A percentile compares a stretch with the other conserved stretches of the same genome.
Conservation (phyloP, 2,113 vertebrate species). For the Furnarius figulus region DNA sequence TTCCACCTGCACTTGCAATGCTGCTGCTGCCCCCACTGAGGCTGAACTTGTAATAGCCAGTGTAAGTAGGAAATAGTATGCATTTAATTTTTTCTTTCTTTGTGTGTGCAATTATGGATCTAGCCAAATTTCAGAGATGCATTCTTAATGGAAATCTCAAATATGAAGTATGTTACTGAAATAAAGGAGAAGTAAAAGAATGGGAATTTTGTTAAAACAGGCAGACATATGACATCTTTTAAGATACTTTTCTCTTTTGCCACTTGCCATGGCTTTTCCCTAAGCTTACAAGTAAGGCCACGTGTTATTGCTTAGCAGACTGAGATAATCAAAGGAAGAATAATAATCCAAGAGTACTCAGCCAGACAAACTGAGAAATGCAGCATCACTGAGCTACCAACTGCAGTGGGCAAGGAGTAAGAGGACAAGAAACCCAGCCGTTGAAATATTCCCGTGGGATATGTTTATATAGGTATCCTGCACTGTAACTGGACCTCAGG, state of each 20-base stretch:
- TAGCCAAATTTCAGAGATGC: neutral
- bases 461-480: neutral
- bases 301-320: neutral
- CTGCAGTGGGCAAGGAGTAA: neutral
- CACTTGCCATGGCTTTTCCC: neutral
- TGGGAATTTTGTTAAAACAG: neutral
- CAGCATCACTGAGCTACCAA: neutral
- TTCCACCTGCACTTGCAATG: slow-evolving; percentile 4
- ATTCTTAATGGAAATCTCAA: neutral
- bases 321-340: neutral
- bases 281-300: neutral
- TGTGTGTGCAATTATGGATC: neutral
- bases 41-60: neutral
- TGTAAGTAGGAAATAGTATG: neutral
- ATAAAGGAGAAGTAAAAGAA: neutral
- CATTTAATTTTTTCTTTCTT: neutral
- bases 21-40: neutral
- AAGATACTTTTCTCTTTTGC: neutral
- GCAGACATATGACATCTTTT: neutral
- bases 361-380: neutral
- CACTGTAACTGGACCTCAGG: neutral
- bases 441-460: neutral
- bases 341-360: neutral
- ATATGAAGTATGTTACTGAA: neutral
- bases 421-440: neutral